Percentiles rank a stretch among this genome's conserved stretches.
phyloP scores from a whole-genome alignment of 2,797 vertebrate species.

The Sebastes oblongus region DNA sequence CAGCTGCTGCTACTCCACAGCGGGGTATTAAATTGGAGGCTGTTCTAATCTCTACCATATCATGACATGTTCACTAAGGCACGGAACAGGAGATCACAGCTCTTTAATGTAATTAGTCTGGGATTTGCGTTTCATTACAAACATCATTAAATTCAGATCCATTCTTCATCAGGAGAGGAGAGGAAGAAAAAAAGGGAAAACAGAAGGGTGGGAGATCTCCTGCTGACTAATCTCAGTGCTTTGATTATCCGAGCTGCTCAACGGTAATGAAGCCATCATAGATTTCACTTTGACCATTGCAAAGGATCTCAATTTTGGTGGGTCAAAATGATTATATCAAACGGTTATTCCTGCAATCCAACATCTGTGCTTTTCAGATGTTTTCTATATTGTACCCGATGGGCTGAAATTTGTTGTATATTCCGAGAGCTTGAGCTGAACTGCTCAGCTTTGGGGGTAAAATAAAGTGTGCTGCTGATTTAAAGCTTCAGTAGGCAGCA shows the following conservation, averaged over 20 bases:
- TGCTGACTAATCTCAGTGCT: constrained; percentile 40
- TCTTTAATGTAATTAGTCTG: constrained; percentile 71
- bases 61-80: constrained; percentile 69
- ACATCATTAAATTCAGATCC: constrained; percentile 69
- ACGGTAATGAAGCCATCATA: constrained; percentile 10
- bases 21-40: constrained; percentile 42
- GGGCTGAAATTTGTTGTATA: neutral
- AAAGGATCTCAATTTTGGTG: neutral
- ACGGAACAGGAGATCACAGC: constrained; percentile 66
- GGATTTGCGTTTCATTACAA: constrained; percentile 71
- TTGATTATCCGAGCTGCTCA: constrained; percentile 32
- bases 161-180: constrained; percentile 54
- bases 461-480: neutral
- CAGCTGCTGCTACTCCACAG: constrained; percentile 57
- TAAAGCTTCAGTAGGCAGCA: too few relatives aligned
- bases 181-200: neutral
- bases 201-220: constrained; percentile 2
- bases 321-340: neutral
- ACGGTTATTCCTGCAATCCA: neutral
- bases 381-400: neutral
- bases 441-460: neutral
- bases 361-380: neutral
- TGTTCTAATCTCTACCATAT: constrained; percentile 66
- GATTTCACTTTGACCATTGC: neutral
- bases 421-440: neutral